A percentile compares a stretch with the other conserved stretches of the same genome.
phyloP scores from a whole-genome alignment of 2,113 vertebrate species.

The Platichthys stellatus region DNA sequence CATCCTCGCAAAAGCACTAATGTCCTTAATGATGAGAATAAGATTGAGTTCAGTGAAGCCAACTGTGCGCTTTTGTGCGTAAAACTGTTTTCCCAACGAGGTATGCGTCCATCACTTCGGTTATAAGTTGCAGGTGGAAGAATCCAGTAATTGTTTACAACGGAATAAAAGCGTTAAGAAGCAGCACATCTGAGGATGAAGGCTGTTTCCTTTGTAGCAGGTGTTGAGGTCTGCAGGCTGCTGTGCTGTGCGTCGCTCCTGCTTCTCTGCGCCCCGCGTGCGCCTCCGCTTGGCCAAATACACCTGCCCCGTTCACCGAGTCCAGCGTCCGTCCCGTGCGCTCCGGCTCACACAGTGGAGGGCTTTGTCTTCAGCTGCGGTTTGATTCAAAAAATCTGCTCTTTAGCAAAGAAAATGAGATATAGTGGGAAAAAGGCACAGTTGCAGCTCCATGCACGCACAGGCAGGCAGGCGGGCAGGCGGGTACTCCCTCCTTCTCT shows the following conservation, averaged over 20 bases:
- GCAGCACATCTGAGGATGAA: neutral
- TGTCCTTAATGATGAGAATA: slow-evolving; percentile 28
- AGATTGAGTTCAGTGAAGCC: slow-evolving; percentile 2
- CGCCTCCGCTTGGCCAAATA: slow-evolving; percentile 55
- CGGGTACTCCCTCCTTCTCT: slow-evolving; percentile 1
- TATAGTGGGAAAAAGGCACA: slow-evolving; percentile 13
- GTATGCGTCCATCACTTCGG: slow-evolving; percentile 23
- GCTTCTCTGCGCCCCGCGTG: slow-evolving; percentile 39
- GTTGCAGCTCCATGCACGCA: slow-evolving; percentile 3
- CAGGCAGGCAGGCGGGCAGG: slow-evolving; percentile 21
- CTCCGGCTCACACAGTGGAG: slow-evolving; percentile 24
- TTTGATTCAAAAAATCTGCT: neutral
- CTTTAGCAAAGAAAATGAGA: slow-evolving; percentile 2
- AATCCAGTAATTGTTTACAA: slow-evolving; percentile 12
- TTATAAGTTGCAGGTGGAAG: slow-evolving; percentile 1
- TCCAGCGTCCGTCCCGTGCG: slow-evolving; percentile 48
- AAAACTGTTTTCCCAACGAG: slow-evolving; percentile 21
- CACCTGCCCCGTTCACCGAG: slow-evolving; percentile 67
- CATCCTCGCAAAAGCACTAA: slow-evolving; percentile 76
- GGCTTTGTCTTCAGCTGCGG: neutral
- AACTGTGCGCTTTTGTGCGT: neutral
- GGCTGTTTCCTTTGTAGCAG: slow-evolving; percentile 47
- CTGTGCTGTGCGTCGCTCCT: slow-evolving; percentile 50
- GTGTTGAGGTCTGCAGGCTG: slow-evolving; percentile 38
- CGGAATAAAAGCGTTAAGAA: neutral